A percentile compares a stretch with the other conserved stretches of the same genome.
phyloP scores from a whole-genome alignment of 2,113 vertebrate species.

The Origma solitaria region DNA sequence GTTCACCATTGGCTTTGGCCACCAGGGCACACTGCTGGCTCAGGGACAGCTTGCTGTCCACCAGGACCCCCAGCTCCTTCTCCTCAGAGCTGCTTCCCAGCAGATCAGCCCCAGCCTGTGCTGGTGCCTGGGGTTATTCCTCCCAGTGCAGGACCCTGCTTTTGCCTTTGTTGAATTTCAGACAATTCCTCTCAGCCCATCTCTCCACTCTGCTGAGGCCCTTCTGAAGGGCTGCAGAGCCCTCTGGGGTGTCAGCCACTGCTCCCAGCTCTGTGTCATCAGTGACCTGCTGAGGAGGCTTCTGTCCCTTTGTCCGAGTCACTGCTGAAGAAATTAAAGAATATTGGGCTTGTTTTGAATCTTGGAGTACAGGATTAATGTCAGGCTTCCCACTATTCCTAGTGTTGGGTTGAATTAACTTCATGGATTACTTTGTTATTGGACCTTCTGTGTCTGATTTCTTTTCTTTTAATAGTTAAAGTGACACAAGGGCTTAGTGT shows the following conservation, averaged over 20 bases:
- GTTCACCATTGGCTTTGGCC: no score
- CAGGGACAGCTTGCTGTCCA: not conserved
- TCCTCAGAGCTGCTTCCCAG: accelerated
- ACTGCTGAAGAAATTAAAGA: not conserved
- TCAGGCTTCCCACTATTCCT: not conserved
- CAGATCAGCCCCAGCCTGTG: not conserved
- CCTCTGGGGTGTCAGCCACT: not conserved
- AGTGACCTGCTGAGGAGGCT: not conserved
- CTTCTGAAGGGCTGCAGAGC: not conserved
- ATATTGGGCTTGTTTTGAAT: not conserved
- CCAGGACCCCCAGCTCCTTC: not conserved
- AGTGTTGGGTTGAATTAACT: not conserved
- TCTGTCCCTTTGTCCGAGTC: accelerated
- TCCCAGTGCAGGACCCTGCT: accelerated
- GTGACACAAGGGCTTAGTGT: not conserved
- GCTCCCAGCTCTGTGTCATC: not conserved
- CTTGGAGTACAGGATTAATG: not conserved
- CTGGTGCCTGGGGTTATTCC: not conserved
- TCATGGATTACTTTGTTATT: not conserved
- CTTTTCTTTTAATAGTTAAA: not conserved
- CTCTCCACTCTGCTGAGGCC: not conserved
- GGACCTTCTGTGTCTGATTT: not conserved
- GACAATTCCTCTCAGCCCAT: not conserved
- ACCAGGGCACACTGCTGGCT: not conserved
- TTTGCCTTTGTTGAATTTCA: not conserved